A percentile compares a stretch with the other conserved stretches of the same genome.
Evolutionary conservation across 2,888 invertebrate genomes (phyloP).

Genomic region (Zhuqinia jingwanae): DNA sequence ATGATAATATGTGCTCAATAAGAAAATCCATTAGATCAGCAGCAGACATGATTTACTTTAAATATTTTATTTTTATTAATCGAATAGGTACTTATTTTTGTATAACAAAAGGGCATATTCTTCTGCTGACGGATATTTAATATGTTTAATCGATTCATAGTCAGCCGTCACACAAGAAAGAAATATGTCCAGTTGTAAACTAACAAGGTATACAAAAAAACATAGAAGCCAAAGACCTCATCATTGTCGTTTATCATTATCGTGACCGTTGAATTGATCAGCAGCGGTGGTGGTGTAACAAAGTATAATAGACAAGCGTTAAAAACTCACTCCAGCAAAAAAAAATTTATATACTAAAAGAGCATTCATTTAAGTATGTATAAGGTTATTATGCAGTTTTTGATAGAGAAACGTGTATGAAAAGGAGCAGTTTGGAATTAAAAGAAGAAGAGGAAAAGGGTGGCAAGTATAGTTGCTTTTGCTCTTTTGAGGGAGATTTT

Average conservation of each 20-base stretch:
- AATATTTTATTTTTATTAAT: not conserved
- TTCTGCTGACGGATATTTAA: conserved; percentile 43
- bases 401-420: conserved; percentile 53
- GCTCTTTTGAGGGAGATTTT: conserved; percentile 36
- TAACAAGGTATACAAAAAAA: not conserved
- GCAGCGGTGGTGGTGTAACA: conserved; percentile 59
- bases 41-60: not conserved
- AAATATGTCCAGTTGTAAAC: conserved; percentile 24
- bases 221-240: not conserved
- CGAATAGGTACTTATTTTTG: conserved; percentile 31
- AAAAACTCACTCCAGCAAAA: conserved; percentile 65
- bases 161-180: conserved; percentile 54
- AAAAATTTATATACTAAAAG: conserved; percentile 49
- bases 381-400: conserved; percentile 34
- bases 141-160: conserved; percentile 72
- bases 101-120: conserved; percentile 19
- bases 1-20: conserved; percentile 62
- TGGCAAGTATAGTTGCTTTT: conserved; percentile 26
- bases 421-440: conserved; percentile 50
- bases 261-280: conserved; percentile 42
- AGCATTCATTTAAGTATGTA: conserved; percentile 24
- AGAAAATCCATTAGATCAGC: conserved; percentile 40
- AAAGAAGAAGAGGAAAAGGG: conserved; percentile 41
- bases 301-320: conserved; percentile 72
- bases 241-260: conserved; percentile 9